These are phyloP conservation scores for Salvelinus alpinus DNA, from an alignment of 2,113 vertebrate genomes.

Conservation along the genomic window DNA sequence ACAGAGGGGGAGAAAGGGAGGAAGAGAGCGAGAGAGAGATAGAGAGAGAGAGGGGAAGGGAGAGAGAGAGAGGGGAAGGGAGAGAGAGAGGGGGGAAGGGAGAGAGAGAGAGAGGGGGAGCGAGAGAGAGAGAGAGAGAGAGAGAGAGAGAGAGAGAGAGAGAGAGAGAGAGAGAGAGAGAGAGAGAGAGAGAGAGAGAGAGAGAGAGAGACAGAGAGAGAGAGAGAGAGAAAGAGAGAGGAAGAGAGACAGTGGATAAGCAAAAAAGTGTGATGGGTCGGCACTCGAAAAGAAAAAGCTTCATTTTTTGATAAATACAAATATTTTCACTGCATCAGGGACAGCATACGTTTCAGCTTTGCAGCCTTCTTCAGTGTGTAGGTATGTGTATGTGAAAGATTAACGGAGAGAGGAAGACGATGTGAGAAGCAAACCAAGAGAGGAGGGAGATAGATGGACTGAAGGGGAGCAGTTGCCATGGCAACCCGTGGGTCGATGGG, in stretches of 20 bases:
- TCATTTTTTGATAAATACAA: no score
- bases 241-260: no score
- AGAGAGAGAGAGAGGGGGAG: background rate
- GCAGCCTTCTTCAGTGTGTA: no score
- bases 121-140: background rate
- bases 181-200: background rate
- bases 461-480: conserved; percentile 51
- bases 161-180: background rate
- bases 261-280: no score
- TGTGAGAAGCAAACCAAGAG: conserved; percentile 25
- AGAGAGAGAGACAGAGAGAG: no score
- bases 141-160: background rate
- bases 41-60: background rate
- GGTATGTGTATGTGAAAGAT: no score
- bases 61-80: accelerated
- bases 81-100: no score
- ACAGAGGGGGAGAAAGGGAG: background rate
- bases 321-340: no score
- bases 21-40: background rate
- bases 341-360: no score
- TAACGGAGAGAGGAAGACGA: conserved; percentile 6
- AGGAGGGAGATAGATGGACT: conserved; percentile 14
- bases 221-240: no score
- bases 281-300: no score
- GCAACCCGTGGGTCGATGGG: conserved; percentile 52